Percentiles rank a stretch among this genome's conserved stretches.
These are phyloP conservation scores for Antedon mediterranea DNA, from an alignment of 53 echinoderm and acorn worm genomes.

Conservation along the genomic window DNA sequence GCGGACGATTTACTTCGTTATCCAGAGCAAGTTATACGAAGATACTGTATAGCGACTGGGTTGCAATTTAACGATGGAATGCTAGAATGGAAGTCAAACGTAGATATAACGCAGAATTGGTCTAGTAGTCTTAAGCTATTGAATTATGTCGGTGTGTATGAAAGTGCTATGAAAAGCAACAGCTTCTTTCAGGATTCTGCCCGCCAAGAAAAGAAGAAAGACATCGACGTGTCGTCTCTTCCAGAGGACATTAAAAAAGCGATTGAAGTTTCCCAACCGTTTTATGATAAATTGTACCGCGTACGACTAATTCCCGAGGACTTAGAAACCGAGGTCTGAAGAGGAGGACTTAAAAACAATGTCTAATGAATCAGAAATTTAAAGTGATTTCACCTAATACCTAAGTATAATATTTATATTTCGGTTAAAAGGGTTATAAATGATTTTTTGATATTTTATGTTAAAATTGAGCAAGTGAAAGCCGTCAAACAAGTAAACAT, in stretches of 20 bases:
- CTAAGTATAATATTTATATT: no score
- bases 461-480: no score
- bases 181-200: not conserved
- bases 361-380: no score
- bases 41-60: slow-evolving; percentile 34
- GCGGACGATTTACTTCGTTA: slow-evolving; percentile 29
- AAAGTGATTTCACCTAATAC: no score
- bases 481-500: no score
- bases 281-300: slow-evolving; percentile 25
- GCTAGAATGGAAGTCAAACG: slow-evolving; percentile 37
- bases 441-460: no score
- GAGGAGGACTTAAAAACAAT: no score
- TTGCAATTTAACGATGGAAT: slow-evolving; percentile 29
- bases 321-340: slow-evolving; percentile 36
- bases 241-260: slow-evolving; percentile 35
- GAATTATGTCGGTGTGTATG: slow-evolving; percentile 30
- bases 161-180: slow-evolving; percentile 30
- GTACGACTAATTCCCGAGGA: slow-evolving; percentile 32
- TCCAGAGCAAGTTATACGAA: slow-evolving; percentile 36
- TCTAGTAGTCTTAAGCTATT: slow-evolving; percentile 29
- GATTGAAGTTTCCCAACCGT: slow-evolving; percentile 32
- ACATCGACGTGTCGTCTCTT: slow-evolving; percentile 20
- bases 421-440: no score
- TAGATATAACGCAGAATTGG: slow-evolving; percentile 35
- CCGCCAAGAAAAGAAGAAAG: slow-evolving; percentile 6